Evolutionary conservation across 64 coral and sea anemone genomes (phyloP).

Genomic region (Stichodactyla mertensii): DNA sequence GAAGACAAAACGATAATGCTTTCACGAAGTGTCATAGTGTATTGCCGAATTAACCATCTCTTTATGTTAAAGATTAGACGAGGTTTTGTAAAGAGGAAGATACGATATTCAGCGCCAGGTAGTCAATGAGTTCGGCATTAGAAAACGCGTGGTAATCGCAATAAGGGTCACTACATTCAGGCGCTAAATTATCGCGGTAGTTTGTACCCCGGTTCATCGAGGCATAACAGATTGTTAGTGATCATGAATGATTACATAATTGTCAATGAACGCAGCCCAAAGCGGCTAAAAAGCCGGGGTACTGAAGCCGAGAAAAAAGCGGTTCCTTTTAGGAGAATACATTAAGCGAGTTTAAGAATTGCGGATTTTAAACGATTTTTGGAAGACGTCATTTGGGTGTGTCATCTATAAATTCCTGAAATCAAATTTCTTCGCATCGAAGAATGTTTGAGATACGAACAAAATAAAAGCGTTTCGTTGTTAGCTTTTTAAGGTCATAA

Average conservation of each 20-base stretch:
- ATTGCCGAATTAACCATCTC: constrained; percentile 11
- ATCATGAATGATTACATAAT: no score
- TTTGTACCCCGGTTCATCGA: not conserved
- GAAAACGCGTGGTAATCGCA: not conserved
- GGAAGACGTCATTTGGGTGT: not conserved
- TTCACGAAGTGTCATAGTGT: constrained; percentile 11
- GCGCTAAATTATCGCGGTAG: not conserved
- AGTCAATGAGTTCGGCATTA: not conserved
- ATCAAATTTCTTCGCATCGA: not conserved
- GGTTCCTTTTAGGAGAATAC: not conserved
- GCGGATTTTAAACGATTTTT: not conserved
- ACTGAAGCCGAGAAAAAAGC: not conserved
- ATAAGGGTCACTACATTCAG: not conserved
- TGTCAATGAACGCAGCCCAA: not conserved
- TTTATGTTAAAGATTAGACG: not conserved
- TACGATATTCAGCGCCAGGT: not conserved
- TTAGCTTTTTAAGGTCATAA: not conserved
- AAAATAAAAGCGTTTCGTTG: not conserved
- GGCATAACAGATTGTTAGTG: not conserved
- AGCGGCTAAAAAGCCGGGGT: not conserved
- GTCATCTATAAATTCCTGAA: not conserved
- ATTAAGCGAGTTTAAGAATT: not conserved
- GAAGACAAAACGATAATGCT: not conserved
- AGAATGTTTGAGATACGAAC: not conserved
- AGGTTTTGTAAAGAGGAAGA: not conserved